Percentiles rank a stretch among this genome's conserved stretches.
These are phyloP conservation scores for Branchinecta lynchi DNA, from an alignment of 1,140 invertebrate species.

Conservation along the genomic window DNA sequence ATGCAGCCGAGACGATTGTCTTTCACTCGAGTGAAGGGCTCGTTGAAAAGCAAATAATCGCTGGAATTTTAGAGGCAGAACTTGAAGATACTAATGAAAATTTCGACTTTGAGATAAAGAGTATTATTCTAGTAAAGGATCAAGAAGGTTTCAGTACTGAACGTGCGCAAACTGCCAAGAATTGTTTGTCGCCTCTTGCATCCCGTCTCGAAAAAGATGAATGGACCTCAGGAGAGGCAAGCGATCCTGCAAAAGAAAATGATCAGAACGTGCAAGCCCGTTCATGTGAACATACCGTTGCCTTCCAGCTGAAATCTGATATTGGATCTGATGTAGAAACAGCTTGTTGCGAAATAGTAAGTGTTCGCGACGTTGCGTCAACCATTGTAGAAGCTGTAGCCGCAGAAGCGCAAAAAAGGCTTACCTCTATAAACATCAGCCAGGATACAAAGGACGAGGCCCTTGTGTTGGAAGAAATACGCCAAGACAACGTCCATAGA, in stretches of 20 bases:
- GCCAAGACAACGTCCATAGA: conserved; percentile 26
- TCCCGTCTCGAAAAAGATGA: not conserved
- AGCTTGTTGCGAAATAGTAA: not conserved
- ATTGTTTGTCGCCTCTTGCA: not conserved
- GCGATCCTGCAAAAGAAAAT: not conserved
- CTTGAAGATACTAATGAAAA: conserved; percentile 35
- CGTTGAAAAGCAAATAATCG: conserved; percentile 13
- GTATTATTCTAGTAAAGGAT: conserved; percentile 32
- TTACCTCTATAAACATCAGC: no score
- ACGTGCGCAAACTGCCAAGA: conserved; percentile 19
- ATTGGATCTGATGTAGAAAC: conserved; percentile 21
- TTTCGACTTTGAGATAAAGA: conserved; percentile 39
- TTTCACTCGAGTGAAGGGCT: not conserved
- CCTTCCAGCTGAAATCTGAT: conserved; percentile 15
- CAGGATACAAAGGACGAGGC: conserved; percentile 22
- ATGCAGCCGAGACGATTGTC: not conserved
- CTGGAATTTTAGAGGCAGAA: conserved; percentile 29
- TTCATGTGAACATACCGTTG: not conserved
- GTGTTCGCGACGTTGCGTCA: not conserved
- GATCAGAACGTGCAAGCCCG: not conserved
- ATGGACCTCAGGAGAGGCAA: not conserved
- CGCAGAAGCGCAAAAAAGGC: not conserved
- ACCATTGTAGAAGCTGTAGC: not conserved
- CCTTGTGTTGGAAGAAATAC: conserved; percentile 34
- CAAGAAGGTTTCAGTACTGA: no score